These are phyloP conservation scores for Coregonus suidteri DNA, from an alignment of 2,797 vertebrate genomes.

Conservation along the genomic window DNA sequence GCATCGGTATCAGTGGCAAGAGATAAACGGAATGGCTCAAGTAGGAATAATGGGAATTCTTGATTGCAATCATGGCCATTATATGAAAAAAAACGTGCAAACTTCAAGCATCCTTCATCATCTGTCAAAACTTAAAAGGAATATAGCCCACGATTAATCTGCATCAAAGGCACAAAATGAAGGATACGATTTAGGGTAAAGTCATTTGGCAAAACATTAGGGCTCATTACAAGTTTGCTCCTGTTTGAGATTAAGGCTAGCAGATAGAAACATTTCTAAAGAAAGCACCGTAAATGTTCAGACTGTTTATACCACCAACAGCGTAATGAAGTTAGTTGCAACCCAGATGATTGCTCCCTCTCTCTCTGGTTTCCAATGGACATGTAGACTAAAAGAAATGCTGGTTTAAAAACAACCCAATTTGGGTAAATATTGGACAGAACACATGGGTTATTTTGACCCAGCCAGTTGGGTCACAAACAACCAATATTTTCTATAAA, in stretches of 20 bases:
- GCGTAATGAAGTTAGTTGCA: neutral
- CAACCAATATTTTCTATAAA: too few species aligned
- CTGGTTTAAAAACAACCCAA: too few species aligned
- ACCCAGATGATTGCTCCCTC: neutral
- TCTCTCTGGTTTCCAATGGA: neutral
- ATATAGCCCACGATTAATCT: constrained; percentile 27
- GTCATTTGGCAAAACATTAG: constrained; percentile 21
- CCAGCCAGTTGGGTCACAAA: too few species aligned
- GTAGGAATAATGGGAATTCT: constrained; percentile 23
- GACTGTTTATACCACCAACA: neutral
- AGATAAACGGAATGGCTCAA: constrained; percentile 21
- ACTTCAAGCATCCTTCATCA: constrained; percentile 20
- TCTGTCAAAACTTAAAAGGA: constrained; percentile 31
- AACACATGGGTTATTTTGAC: too few species aligned
- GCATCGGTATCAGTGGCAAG: neutral
- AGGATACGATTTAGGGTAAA: constrained; percentile 12
- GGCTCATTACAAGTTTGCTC: constrained; percentile 16
- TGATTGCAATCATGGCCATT: constrained; percentile 19
- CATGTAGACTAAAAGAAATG: neutral
- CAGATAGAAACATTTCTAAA: neutral
- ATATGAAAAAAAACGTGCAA: constrained; percentile 13
- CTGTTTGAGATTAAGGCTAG: neutral
- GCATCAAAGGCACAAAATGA: constrained; percentile 18
- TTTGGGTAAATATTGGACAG: too few species aligned
- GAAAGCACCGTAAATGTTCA: neutral